These are phyloP conservation scores for Porites lobata DNA, from an alignment of 92 coral and sea anemone species.

Conservation along the genomic window DNA sequence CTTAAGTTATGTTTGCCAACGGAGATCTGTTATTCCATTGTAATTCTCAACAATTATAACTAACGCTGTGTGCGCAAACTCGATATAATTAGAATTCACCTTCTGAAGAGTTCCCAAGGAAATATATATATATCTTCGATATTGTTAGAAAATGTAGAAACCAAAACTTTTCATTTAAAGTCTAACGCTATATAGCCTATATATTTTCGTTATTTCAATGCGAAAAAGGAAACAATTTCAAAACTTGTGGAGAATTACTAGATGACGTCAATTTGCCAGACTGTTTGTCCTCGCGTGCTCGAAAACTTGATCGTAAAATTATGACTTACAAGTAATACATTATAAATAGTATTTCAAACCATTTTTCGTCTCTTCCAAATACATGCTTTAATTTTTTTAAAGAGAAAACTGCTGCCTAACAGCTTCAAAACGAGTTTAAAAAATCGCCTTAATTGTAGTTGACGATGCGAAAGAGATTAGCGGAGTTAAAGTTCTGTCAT, in stretches of 20 bases:
- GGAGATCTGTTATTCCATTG: not conserved
- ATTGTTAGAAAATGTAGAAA: not conserved
- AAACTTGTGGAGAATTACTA: not conserved
- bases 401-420: no score
- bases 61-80: not conserved
- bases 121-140: not conserved
- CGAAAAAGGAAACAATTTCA: not conserved
- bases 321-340: not conserved
- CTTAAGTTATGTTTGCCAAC: not conserved
- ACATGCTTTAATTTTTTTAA: not conserved
- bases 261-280: not conserved
- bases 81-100: not conserved
- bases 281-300: not conserved
- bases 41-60: not conserved
- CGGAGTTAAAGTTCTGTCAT: no score
- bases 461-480: no score
- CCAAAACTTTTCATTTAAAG: not conserved
- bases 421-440: no score
- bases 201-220: not conserved
- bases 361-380: no score
- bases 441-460: no score
- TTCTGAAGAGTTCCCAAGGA: not conserved
- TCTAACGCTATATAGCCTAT: not conserved
- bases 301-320: not conserved
- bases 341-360: no score